Evolutionary conservation across 2,113 vertebrate species (phyloP).

Genomic region (Phasianus colchicus): DNA sequence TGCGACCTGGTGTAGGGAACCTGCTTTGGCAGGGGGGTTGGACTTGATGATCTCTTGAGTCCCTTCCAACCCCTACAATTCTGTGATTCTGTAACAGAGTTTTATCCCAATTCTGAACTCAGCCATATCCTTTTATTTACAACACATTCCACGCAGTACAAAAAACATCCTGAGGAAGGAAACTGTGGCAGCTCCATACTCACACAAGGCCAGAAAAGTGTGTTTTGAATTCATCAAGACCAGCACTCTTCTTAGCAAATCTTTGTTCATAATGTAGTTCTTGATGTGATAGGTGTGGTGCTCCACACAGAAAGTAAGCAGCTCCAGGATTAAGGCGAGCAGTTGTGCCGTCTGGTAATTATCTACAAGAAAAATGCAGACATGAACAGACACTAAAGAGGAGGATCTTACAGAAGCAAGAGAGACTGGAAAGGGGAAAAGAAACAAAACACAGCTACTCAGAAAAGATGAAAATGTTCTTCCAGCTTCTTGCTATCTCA

Average conservation of each 20-base stretch:
- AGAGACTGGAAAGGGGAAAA: background rate
- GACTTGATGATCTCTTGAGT: no score
- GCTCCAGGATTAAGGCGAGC: conserved; percentile 95
- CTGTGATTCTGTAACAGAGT: background rate
- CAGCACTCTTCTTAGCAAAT: conserved; percentile 94
- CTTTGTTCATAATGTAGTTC: conserved; percentile 99
- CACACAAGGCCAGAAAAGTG: conserved; percentile 96
- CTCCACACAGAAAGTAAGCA: conserved; percentile 97
- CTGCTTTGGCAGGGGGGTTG: no score
- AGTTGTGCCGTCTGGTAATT: conserved; percentile 98
- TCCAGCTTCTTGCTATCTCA: background rate
- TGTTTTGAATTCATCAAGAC: conserved; percentile 99
- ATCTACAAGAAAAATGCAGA: conserved; percentile 79
- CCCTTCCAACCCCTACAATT: no score
- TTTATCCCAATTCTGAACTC: accelerated
- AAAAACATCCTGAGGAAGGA: background rate
- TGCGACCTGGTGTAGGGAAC: no score
- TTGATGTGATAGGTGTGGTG: conserved; percentile 99
- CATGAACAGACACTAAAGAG: background rate
- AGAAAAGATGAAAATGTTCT: background rate
- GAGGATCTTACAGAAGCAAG: no score
- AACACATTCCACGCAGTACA: background rate
- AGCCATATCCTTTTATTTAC: accelerated
- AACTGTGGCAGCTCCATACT: conserved; percentile 74
- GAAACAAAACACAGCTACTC: background rate